Evolutionary conservation across 2,113 vertebrate genomes (phyloP), one percentile per base, ranked within the genome.

Genomic region (Struthidea cinerea): DNA sequence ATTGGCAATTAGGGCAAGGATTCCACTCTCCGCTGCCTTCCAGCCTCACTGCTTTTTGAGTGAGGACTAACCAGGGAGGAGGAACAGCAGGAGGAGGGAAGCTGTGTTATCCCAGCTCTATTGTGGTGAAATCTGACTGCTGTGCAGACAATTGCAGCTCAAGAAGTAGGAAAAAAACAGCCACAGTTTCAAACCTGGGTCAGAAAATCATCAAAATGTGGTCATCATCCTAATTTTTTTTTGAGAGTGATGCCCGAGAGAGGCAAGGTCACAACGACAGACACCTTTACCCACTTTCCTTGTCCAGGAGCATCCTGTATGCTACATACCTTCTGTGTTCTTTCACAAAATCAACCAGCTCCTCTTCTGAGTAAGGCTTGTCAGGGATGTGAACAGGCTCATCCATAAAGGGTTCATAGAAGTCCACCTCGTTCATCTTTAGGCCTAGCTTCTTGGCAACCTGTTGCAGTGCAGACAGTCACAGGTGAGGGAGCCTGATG

Each of bases 391-490:
- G 98, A 70, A 98, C 94, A 5, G 99, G 98, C 41, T 99, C 99
- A 19, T 99, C 99, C 99, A 99, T 99, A 95, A 99, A 99, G 2
- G 99, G 99, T 93, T 99, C 99, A 7, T 99, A 99, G 98, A 99
- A 99, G 93, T 99, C 99, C n/a, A 99, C 99, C 81, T 99, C 99
- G 1, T 99, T 99, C 97, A 99, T 94, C 97, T 99, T 99, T 92
- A 99, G 97, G 33, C 98, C 99, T 69, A 99, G 92, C 89, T 99
- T 98, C 97, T 99, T 99, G 77, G 99, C 99, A 95, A 99, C 99
- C 99, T 99, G 88, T 84, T 77, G 70, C 19, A 83, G 56, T 59
- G 80, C 71, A 97, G 26, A 91, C 12, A 41, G 60, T 59, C 88
- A 96, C 69, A 89, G 46, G 13, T 86, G 50, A 89, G 39, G 35